Evolutionary conservation across 2,888 invertebrate species (phyloP), one percentile per base, ranked within the genome.

Genomic region (Pristionchus arcanus): DNA sequence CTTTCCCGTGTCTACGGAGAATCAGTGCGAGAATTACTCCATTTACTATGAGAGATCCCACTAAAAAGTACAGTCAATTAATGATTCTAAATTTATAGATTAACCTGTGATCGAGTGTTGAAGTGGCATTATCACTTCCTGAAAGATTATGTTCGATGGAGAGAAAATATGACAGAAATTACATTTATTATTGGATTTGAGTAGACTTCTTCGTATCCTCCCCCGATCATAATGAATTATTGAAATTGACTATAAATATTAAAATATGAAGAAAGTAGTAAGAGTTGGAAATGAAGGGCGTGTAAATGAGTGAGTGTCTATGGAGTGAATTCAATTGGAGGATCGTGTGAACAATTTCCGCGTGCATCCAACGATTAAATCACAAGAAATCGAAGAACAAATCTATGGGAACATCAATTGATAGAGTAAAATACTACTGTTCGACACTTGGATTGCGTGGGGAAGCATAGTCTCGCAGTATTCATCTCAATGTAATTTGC

Each of bases 31-130:
- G 55, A 21, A 85, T 42, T 34, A 55, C 28, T 21, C 55, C 31
- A 49, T 85, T 85, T 4, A 85, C 85, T 13, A 59, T 16, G 21
- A 85, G 85, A 85, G 85, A 85, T 49, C 49, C 85, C 31, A 55
- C 85, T 59, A 28, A 28, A 55, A 81, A 71, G 21, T n/a, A n/a
- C 42, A 49, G 9, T 49, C 13, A 13, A 49, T 59, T 4, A 59
- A 59, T 19, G 21, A 59, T 59, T 59, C 59, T 21, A 11, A 53
- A 21, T 59, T 1, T 49, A 15, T 25, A 71, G 9, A 31, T 34
- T 7, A 19, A 77, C 77, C 77, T 34, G 25, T 77, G 21, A 77
- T 77, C 4, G 42, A 9, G 42, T 77, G 77, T 25, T 77, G 77
- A n/a, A 77, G 77, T 11, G 77, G 77, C 77, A 77, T 77, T 21